Evolutionary conservation across 1,140 invertebrate genomes (phyloP), one percentile per base, ranked within the genome.

Genomic region (Plectrocnemia conspersa): DNA sequence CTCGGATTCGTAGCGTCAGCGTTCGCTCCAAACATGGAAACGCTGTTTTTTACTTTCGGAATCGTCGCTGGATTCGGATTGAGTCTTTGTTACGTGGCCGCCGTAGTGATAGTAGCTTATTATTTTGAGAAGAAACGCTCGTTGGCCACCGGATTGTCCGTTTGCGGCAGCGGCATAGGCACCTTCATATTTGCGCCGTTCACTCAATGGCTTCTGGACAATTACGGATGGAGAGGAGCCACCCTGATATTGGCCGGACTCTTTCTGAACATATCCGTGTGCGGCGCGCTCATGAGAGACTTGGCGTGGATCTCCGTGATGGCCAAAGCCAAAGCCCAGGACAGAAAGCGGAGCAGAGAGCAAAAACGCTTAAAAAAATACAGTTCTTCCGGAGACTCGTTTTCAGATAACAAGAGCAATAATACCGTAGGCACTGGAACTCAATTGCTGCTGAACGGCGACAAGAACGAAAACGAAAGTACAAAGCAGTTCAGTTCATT

Each of bases 121-220:
- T 98, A 97, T 68, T 98, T 98, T 68, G 93, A 97, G 63, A 89
- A 89, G 63, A 86, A 82, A 64, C 74, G 93, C 42, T 94, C 92
- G 0, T 80, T 97, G 35, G 94, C 94, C 0, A 97, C 93, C 0
- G 94, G 94, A 1, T 77, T 97, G 18, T 89, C 92, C 0, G 91
- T 95, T 1, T 93, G 91, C 65, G 92, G 92, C 0, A 91, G 88
- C 64, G 88, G 88, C 5, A 88, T 90, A 33, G 87, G 93, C 1
- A 95, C 92, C 0, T 93, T 96, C 66, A 82, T 96, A 44, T 93
- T 95, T 69, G 88, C 91, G 1, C 92, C 91, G 0, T 65, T 94
- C n/a, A 89, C 84, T 1, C 82, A 89, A 56, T 76, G 82, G 44
- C 74, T 93, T 9, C 69, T 92, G 4, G 79, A 80, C 19, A 81